These are phyloP conservation scores for Agonopterix heracliana DNA, from an alignment of 2,888 invertebrate genomes.

Conservation along the genomic window DNA sequence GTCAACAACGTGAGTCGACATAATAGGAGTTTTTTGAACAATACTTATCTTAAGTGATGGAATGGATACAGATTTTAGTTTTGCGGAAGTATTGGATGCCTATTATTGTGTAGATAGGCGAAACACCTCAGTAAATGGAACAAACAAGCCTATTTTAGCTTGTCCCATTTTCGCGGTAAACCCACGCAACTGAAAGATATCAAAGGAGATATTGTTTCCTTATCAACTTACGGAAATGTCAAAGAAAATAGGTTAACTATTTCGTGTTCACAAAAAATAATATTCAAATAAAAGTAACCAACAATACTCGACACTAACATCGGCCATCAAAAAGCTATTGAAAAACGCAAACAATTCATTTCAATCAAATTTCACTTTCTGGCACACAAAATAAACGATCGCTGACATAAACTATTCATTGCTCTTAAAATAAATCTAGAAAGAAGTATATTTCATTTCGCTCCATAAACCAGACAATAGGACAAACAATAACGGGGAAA, in stretches of 20 bases:
- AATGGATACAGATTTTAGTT: constrained; percentile 20
- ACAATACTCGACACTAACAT: neutral
- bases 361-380: constrained; percentile 6
- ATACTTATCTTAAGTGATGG: constrained; percentile 7
- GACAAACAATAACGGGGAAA: constrained; percentile 67
- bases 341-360: constrained; percentile 2
- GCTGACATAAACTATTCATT: constrained; percentile 4
- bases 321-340: neutral
- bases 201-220: no score
- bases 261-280: no score
- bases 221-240: no score
- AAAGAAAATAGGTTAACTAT: no score
- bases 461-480: constrained; percentile 67
- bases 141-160: neutral
- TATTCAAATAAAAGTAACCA: no score
- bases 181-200: neutral
- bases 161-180: neutral
- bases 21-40: constrained; percentile 3
- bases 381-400: neutral
- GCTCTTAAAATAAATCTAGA: constrained; percentile 13
- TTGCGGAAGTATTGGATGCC: constrained; percentile 27
- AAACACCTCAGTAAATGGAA: constrained; percentile 1
- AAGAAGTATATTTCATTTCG: constrained; percentile 37
- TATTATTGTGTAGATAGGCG: constrained; percentile 25
- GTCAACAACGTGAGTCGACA: constrained; percentile 17